These are phyloP conservation scores for Parascotia fuliginaria DNA, from an alignment of 2,888 invertebrate species.

Conservation along the genomic window DNA sequence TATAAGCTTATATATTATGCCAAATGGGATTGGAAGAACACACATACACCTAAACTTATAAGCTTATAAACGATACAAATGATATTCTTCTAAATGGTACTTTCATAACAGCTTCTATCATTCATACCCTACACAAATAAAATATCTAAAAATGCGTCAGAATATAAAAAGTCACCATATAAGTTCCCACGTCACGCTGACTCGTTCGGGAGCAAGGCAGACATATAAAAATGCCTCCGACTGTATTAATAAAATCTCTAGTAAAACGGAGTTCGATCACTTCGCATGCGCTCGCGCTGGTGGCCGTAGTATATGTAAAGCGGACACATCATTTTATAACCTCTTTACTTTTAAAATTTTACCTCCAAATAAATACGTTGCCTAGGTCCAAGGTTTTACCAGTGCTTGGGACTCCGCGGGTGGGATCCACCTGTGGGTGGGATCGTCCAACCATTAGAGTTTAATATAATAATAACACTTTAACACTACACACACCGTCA, in stretches of 20 bases:
- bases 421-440: too few species aligned
- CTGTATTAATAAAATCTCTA: constrained; percentile 78
- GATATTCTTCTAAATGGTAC: background rate
- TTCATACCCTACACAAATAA: constrained; percentile 22
- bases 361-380: too few species aligned
- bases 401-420: too few species aligned
- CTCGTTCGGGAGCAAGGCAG: constrained; percentile 64
- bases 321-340: constrained; percentile 42
- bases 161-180: constrained; percentile 69
- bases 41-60: too few species aligned
- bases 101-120: constrained; percentile 8
- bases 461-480: too few species aligned
- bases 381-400: too few species aligned
- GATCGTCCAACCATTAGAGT: too few species aligned
- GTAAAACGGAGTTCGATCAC: constrained; percentile 74
- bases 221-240: constrained; percentile 76
- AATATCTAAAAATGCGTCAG: constrained; percentile 40
- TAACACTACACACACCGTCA: too few species aligned
- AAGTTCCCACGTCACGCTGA: constrained; percentile 70
- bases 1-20: too few species aligned
- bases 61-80: too few species aligned
- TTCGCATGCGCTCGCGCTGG: constrained; percentile 74
- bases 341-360: too few species aligned
- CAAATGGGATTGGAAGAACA: too few species aligned
- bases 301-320: constrained; percentile 51